Evolutionary conservation across 2,797 vertebrate species (phyloP).

Genomic region (Peromyscus melanophrys): DNA sequence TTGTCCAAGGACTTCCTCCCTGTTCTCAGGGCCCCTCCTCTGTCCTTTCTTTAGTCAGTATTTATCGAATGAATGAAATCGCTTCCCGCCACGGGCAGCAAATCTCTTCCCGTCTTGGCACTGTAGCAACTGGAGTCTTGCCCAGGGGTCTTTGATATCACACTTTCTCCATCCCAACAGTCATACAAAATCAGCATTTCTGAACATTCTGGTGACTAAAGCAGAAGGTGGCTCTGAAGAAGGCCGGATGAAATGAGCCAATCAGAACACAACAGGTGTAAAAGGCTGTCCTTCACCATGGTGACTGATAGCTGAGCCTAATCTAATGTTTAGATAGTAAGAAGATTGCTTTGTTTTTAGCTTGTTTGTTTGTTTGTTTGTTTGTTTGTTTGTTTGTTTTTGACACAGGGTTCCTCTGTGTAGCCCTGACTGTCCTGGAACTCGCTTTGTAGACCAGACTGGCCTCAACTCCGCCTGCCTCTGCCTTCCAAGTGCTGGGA

Average conservation of each 20-base stretch:
- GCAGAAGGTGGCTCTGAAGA: conserved; percentile 56
- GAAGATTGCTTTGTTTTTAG: conserved; percentile 31
- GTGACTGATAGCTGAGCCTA: background rate
- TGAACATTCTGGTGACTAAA: conserved; percentile 7
- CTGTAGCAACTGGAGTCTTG: conserved; percentile 17
- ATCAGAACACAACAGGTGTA: conserved; percentile 33
- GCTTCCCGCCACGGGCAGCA: background rate
- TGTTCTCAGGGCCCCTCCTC: background rate
- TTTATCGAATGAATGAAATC: conserved; percentile 27
- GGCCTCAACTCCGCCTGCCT: background rate
- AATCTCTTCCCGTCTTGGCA: background rate
- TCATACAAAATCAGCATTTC: conserved; percentile 47
- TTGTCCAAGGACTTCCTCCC: background rate
- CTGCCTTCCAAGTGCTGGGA: background rate
- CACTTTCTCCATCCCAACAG: conserved; percentile 9
- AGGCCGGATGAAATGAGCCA: conserved; percentile 29
- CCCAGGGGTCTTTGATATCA: background rate
- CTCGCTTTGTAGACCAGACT: background rate
- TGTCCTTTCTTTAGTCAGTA: background rate
- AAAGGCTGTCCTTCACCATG: background rate
- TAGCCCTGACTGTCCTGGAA: background rate
- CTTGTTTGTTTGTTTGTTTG: background rate
- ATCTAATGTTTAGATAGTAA: conserved; percentile 42
- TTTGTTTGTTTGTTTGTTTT: background rate
- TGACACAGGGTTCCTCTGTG: background rate